A percentile compares a stretch with the other conserved stretches of the same genome.
phyloP scores from a whole-genome alignment of 2,113 vertebrate genomes.

The Litocranius walleri region DNA sequence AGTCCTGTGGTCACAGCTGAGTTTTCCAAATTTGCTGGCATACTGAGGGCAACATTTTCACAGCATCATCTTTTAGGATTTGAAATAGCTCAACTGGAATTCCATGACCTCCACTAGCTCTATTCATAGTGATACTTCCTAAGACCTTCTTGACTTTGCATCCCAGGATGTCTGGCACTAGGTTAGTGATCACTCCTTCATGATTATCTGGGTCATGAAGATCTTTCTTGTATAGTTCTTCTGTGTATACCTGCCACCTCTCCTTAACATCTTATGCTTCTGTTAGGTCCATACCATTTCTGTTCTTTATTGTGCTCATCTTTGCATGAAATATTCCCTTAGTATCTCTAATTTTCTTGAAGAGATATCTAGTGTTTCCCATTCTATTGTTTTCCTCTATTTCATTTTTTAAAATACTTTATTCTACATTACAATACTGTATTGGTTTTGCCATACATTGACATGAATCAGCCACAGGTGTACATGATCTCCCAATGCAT shows the following conservation, averaged over 20 bases:
- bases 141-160: background rate
- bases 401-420: background rate
- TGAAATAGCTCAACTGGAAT: background rate
- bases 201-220: background rate
- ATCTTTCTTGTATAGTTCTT: background rate
- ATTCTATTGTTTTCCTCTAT: background rate
- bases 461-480: too few species aligned
- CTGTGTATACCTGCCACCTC: background rate
- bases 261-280: background rate
- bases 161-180: background rate
- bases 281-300: background rate
- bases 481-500: too few species aligned
- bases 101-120: background rate
- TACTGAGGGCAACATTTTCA: background rate
- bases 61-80: background rate
- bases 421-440: too few species aligned
- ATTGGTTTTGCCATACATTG: too few species aligned
- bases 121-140: background rate
- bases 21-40: background rate
- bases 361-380: background rate
- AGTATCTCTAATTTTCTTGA: background rate
- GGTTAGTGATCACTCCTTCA: background rate
- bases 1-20: background rate
- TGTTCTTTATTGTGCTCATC: background rate
- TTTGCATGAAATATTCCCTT: background rate